Base-by-base conservation (phyloP, 2,113 vertebrate genomes). In the Oryzias javanicus region DNA sequence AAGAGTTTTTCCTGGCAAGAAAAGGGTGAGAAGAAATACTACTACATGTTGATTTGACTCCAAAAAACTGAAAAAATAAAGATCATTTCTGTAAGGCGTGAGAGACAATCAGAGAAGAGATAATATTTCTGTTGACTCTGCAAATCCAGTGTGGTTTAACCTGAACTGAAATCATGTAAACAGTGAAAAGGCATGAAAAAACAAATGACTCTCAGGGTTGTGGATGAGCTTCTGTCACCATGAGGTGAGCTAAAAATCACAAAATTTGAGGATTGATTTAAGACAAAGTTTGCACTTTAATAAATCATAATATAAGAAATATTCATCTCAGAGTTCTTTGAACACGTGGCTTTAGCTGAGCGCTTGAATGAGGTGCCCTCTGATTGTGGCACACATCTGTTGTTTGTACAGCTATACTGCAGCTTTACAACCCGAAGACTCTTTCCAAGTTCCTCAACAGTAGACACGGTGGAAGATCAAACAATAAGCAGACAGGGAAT, bases 341-440 rank as follows among this genome's bases (percentile, higher is more conserved):
- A 13, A 35, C 35, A 35, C 2, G 10, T 12, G 8, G 35, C 10
- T 13, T 12, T 12, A 35, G 35, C 35, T 35, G 35, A 35, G 35
- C 2, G 35, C 10, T 13, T 13, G 35, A 44, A 82, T 49, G 45
- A 25, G 55, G 70, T 42, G 64, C 69, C 44, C 71, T 58, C 61
- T 61, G 83, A 80, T n/a, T n/a, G n/a, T n/a, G n/a, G n/a, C n/a
- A 2, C 55, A 79, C 78, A 85, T 81, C 76, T 85, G 80, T 68
- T 83, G 72, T 81, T 83, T 83, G 67, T 64, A 49, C 67, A 81
- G 66, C 25, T 65, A 35, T 61, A 55, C 45, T 42, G 27, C 50
- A 4, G 19, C 12, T 47, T 47, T 4, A 19, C 29, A 64, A 72
- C 41, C 20, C 20, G 52, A 64, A 80, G 66, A 20, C 4, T 5